Percentiles rank a stretch among this genome's conserved stretches.
Evolutionary conservation across 1,140 invertebrate species (phyloP).

Genomic region (Drosophila nebulosa): DNA sequence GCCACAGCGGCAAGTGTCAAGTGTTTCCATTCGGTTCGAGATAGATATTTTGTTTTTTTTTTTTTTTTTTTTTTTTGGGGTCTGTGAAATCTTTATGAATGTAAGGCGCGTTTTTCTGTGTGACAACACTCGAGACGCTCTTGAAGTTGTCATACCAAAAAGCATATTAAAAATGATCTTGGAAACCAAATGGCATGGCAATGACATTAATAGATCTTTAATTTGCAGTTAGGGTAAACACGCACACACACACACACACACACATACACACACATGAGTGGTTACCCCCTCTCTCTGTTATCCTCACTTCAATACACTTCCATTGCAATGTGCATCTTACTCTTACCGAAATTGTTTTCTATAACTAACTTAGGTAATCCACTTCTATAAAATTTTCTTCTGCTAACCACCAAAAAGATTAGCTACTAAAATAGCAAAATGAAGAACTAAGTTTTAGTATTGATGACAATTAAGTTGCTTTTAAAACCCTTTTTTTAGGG

Average conservation of each 20-base stretch:
- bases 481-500: no score
- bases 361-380: no score
- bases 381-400: no score
- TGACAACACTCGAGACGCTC: conserved; percentile 71
- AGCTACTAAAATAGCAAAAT: no score
- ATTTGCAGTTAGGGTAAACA: neutral
- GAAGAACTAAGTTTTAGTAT: no score
- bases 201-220: conserved; percentile 8
- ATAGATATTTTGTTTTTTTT: conserved; percentile 12
- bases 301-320: no score
- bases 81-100: conserved; percentile 53
- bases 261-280: neutral
- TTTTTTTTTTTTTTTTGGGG: conserved; percentile 60
- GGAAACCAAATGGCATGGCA: conserved; percentile 12
- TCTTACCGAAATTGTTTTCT: no score
- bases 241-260: neutral
- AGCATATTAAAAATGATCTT: conserved; percentile 48
- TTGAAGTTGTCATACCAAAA: conserved; percentile 47
- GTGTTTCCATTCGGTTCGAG: conserved; percentile 33
- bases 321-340: no score
- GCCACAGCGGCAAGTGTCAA: conserved; percentile 76
- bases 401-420: no score
- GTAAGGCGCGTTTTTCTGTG: conserved; percentile 46
- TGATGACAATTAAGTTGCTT: no score
- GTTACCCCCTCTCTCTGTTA: no score